Evolutionary conservation across 53 echinoderm and acorn worm genomes (phyloP).

Genomic region (Paracentrotus lividus): DNA sequence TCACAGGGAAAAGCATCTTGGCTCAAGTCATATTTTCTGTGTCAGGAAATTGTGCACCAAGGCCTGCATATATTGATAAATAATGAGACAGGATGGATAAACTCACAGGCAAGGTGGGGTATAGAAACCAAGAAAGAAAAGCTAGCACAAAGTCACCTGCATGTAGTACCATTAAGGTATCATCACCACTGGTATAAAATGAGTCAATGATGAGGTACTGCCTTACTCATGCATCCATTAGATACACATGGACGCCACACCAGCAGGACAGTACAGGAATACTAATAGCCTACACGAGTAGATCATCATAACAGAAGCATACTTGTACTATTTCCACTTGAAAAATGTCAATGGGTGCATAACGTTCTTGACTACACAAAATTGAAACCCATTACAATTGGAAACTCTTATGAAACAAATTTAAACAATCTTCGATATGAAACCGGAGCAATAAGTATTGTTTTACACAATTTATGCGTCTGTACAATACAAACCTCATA

Average conservation of each 20-base stretch:
- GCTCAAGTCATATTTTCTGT: conserved; percentile 47
- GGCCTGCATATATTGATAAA: conserved; percentile 45
- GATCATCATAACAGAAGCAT: conserved; percentile 1
- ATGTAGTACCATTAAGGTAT: neutral
- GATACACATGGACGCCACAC: conserved; percentile 22
- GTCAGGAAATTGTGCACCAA: conserved; percentile 53
- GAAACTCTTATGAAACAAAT: neutral
- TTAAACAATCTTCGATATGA: neutral
- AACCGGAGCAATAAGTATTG: no score
- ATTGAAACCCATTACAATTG: neutral
- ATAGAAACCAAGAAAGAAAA: neutral
- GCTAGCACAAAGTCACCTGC: conserved; percentile 7
- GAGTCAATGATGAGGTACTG: conserved; percentile 33
- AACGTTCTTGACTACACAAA: neutral
- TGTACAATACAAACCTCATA: no score
- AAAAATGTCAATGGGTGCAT: neutral
- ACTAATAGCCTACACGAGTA: conserved; percentile 26
- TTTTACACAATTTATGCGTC: no score
- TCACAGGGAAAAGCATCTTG: neutral
- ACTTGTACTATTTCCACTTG: conserved; percentile 10
- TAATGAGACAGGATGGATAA: conserved; percentile 16
- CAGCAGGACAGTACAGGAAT: neutral
- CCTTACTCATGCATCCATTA: conserved; percentile 33
- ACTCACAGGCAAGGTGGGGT: conserved; percentile 8
- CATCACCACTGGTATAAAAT: neutral